phyloP scores from a whole-genome alignment of 1,140 invertebrate genomes.

The Drosophila seguyi region DNA sequence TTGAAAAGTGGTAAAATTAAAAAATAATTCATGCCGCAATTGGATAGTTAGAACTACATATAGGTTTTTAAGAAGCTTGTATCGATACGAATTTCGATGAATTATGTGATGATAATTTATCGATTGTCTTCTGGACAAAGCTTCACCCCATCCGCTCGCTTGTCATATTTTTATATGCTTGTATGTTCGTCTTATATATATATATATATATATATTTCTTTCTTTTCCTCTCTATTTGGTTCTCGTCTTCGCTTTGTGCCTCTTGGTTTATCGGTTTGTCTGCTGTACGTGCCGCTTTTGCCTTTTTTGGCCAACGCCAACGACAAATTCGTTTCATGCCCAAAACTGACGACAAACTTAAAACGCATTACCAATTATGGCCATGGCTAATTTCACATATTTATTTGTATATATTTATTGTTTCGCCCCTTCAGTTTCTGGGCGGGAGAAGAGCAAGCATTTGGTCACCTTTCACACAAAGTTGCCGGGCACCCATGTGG shows the following conservation, averaged over 20 bases:
- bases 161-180: not conserved
- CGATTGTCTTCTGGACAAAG: slow-evolving; percentile 15
- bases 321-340: slow-evolving; percentile 78
- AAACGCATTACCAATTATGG: slow-evolving; percentile 77
- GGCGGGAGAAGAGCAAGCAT: not conserved
- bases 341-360: slow-evolving; percentile 72
- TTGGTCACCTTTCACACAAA: slow-evolving; percentile 7
- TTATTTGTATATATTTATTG: slow-evolving; percentile 34
- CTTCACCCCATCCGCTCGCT: not conserved
- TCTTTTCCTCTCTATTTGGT: slow-evolving; percentile 14
- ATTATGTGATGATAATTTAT: not conserved
- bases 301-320: slow-evolving; percentile 60
- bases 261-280: slow-evolving; percentile 28
- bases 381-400: slow-evolving; percentile 76
- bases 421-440: slow-evolving; percentile 11
- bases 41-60: not conserved
- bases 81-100: not conserved
- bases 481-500: not conserved
- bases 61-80: not conserved
- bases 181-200: too few relatives aligned
- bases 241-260: slow-evolving; percentile 13
- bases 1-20: not conserved
- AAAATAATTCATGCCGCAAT: not conserved
- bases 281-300: slow-evolving; percentile 51
- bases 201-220: slow-evolving; percentile 4